Base-by-base conservation (phyloP, 2,888 invertebrate genomes). In the Ashinkailepas kermadecensis region DNA sequence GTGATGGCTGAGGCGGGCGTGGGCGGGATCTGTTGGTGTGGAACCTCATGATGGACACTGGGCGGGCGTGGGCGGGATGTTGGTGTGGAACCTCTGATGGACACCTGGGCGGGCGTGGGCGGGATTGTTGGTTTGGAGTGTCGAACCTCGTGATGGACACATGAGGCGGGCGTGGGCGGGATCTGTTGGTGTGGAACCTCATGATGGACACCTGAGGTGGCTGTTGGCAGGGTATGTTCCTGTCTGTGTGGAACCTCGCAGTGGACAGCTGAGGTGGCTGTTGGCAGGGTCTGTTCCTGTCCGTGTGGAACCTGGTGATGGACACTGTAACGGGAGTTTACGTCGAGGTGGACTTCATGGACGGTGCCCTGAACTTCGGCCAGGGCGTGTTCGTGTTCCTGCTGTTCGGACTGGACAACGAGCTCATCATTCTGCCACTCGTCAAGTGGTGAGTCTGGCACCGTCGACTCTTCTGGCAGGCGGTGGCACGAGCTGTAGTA, bases 291-390 rank as follows among this genome's bases (percentile, higher is more conserved):
- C 89, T 97, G 84, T 93, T 95, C 0, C 90, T 93, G 83, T 93
- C 93, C 2, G 90, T 93, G 56, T 95, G 95, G 92, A 93, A 93
- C 1, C 88, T 95, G 85, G 91, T 95, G 85, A 92, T 93, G 90
- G 93, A 93, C 85, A 92, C 94, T 65, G 92, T 94, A 87, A 93
- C 94, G 56, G 97, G 97, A 0, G 93, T 97, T 83, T 97, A 95
- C 87, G 91, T 97, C 0, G 97, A 97, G 87, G 89, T 98, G n/a
- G 93, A 95, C 85, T 97, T 97, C 87, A 88, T 97, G 56, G 96
- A 97, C 87, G 93, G 94, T 39, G 93, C 95, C 54, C 89, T 97
- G 8, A 95, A 93, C 87, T 95, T 94, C 87, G 97, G 97, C 0
- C 97, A 97, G 88, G 93, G 95, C 81, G 89, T 97, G 82, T 91